phyloP scores from a whole-genome alignment of 53 echinoderm and acorn worm species.

The Pentamera pediparva region DNA sequence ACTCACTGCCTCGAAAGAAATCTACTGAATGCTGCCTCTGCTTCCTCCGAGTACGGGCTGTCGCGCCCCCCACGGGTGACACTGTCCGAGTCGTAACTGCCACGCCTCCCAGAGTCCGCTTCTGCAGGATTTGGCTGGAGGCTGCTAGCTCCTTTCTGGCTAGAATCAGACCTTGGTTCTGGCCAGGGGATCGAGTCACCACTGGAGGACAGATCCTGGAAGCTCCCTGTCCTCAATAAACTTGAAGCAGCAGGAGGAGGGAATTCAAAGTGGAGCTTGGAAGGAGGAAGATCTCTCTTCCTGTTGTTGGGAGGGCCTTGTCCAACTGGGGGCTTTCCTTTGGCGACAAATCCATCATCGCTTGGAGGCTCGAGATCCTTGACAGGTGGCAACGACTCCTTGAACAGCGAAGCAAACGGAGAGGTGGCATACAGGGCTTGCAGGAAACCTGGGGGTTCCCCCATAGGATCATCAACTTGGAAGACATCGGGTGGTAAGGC shows the following conservation, averaged over 20 bases:
- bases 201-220: constrained; percentile 17
- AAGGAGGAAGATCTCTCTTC: neutral
- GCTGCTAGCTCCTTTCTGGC: neutral
- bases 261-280: neutral
- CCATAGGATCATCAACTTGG: constrained; percentile 33
- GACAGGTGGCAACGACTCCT: neutral
- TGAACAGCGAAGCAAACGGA: constrained; percentile 78
- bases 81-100: constrained; percentile 9
- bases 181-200: constrained; percentile 22
- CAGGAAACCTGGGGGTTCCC: constrained; percentile 59
- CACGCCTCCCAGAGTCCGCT: neutral
- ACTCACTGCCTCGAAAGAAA: neutral
- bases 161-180: neutral
- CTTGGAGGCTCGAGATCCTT: neutral
- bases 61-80: neutral
- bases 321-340: neutral
- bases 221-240: constrained; percentile 7
- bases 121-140: neutral
- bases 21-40: neutral
- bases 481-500: constrained; percentile 75
- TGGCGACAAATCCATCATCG: neutral
- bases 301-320: neutral
- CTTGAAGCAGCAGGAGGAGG: neutral
- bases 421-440: constrained; percentile 78
- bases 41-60: neutral